Conservation (phyloP, 2,888 invertebrate genomes). For the Resseliella maxima region DNA sequence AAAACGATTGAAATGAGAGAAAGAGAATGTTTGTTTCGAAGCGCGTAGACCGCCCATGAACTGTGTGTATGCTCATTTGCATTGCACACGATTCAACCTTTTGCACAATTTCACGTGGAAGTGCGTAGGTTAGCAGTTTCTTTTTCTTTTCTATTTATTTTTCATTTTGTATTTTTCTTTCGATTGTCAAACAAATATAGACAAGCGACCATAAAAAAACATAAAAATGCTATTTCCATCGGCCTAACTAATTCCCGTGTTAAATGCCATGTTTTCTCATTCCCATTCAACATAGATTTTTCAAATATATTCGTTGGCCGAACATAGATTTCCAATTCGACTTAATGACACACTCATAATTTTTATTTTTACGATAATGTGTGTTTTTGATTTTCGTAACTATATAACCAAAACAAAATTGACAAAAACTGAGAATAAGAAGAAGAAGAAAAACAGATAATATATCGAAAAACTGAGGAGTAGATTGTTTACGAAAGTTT, state of each 20-base stretch:
- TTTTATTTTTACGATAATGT: conserved; percentile 8
- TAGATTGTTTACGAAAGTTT: conserved; percentile 43
- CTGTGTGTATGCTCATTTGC: not conserved
- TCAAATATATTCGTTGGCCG: not conserved
- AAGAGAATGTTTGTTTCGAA: not conserved
- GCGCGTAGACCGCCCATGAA: conserved; percentile 36
- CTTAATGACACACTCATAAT: not conserved
- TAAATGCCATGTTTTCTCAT: not conserved
- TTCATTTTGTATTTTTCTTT: not conserved
- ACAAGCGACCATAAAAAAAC: not conserved
- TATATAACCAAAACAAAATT: not conserved
- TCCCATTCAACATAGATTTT: not conserved
- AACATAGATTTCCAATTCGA: not conserved
- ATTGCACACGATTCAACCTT: not conserved
- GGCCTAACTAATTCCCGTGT: not conserved
- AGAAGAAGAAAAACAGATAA: not conserved
- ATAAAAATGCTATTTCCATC: not conserved
- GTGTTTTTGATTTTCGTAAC: not conserved
- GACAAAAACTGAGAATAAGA: not conserved
- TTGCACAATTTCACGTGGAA: conserved; percentile 3
- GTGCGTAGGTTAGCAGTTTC: not conserved
- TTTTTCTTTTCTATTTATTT: not conserved
- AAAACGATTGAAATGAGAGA: no score
- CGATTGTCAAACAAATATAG: not conserved
- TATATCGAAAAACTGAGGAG: no score